A percentile compares a stretch with the other conserved stretches of the same genome.
phyloP scores from a whole-genome alignment of 2,888 invertebrate genomes.

The Harpagoxenus sublaevis region DNA sequence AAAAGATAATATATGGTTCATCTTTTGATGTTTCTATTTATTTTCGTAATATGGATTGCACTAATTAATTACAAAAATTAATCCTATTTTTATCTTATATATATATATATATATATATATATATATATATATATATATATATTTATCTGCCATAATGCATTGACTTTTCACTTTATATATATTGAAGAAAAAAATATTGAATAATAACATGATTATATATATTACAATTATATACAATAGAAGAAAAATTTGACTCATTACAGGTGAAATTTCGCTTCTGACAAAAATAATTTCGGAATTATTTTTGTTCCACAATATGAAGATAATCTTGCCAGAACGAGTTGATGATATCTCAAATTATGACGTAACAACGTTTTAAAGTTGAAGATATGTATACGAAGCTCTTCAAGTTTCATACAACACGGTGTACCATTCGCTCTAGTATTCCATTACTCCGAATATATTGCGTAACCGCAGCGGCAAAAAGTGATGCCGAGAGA shows the following conservation, averaged over 20 bases:
- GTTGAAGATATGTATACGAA: slow-evolving; percentile 33
- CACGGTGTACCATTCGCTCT: slow-evolving; percentile 46
- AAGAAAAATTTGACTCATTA: background rate
- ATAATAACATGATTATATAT: too few species aligned
- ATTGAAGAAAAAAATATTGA: too few species aligned
- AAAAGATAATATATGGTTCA: background rate
- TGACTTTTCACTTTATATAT: background rate
- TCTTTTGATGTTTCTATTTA: background rate
- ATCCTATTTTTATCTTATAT: background rate
- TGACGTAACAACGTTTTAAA: slow-evolving; percentile 19
- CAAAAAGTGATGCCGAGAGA: slow-evolving; percentile 31
- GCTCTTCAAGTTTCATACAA: slow-evolving; percentile 25
- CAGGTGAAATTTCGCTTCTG: background rate
- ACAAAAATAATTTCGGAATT: background rate
- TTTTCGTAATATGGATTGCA: background rate
- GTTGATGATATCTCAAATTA: slow-evolving; percentile 24
- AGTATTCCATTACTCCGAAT: slow-evolving; percentile 52
- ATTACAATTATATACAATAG: background rate
- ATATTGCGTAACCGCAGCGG: slow-evolving; percentile 30
- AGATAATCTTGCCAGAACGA: background rate
- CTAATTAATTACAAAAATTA: background rate
- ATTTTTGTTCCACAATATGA: background rate
- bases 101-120: background rate
- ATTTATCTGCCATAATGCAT: too few species aligned
- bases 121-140: background rate